Base-by-base conservation (phyloP, 2,797 vertebrate genomes). In the Phoeniculus purpureus region DNA sequence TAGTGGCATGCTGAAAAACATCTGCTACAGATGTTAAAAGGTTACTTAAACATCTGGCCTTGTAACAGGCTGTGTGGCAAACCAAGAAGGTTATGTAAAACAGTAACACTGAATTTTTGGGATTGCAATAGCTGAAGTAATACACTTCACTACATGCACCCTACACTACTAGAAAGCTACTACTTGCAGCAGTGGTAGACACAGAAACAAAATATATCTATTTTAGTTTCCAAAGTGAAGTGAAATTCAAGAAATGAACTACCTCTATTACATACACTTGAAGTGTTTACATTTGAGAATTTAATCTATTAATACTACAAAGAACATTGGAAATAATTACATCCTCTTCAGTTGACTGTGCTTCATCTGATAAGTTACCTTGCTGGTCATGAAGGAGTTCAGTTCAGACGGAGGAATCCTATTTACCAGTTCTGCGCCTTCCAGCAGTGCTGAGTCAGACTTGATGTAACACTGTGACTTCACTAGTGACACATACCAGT, bases 361-460 rank as follows among this genome's bases (percentile, higher is more conserved):
- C 48, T 86, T 56, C 19, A 45, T 70, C 55, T 83, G 67, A 43
- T 26, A 76, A 62, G n/a, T 76, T 97, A 99, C 99, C 98, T 99
- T 98, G 97, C 95, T 98, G 94, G 97, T 97, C 98, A 99, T 99
- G 95, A 99, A 97, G 58, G 94, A 91, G 25, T 92, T 96, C 72
- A 99, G 96, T 85, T 99, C 99, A 61, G 97, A 87, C 3, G 98
- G 95, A 79, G 98, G 99, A 83, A 99, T 98, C 95, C 98, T 98
- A 78, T 98, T 98, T 51, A 99, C 98, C 83, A 99, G 97, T 92
- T 99, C 99, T n/a, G 99, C 99, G 1, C 98, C 98, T 97, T 99
- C 99, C 50, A 98, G 96, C 48, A 99, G 95, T 6, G 98, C 98
- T 4, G 98, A 98, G 48, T 99, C 99, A 19, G 98, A 98, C 95